A percentile compares a stretch with the other conserved stretches of the same genome.
These are phyloP conservation scores for Drosophila hydei DNA, from an alignment of 1,140 invertebrate genomes.

Conservation along the genomic window DNA sequence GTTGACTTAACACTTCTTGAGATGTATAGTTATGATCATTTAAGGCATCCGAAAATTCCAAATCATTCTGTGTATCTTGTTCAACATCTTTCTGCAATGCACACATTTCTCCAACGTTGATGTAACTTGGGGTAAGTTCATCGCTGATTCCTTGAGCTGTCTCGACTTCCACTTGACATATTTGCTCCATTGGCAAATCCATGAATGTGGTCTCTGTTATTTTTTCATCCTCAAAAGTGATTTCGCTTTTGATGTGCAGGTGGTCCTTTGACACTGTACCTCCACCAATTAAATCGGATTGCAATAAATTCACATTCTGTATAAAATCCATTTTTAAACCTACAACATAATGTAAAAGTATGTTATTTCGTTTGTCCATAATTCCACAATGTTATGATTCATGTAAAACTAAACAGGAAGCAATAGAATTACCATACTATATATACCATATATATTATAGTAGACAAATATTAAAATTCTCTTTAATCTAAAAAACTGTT, in stretches of 20 bases:
- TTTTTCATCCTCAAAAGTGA: constrained; percentile 28
- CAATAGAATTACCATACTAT: background rate
- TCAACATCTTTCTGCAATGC: constrained; percentile 2
- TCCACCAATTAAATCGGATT: background rate
- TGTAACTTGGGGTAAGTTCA: background rate
- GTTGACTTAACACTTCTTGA: constrained; percentile 26
- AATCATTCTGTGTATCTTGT: background rate
- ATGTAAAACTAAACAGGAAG: background rate
- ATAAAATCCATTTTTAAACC: constrained; percentile 11
- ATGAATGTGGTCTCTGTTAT: constrained; percentile 30
- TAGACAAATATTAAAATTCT: background rate
- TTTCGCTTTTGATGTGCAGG: constrained; percentile 31
- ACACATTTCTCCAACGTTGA: constrained; percentile 34
- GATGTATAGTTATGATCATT: constrained; percentile 71
- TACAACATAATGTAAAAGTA: background rate
- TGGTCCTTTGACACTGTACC: background rate
- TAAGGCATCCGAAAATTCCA: constrained; percentile 44
- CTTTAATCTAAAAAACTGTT: background rate
- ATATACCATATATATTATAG: background rate
- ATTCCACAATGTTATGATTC: background rate
- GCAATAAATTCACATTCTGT: background rate
- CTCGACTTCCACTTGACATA: constrained; percentile 27
- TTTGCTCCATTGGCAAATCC: constrained; percentile 15
- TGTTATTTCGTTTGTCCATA: background rate
- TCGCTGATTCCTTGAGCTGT: constrained; percentile 1